Base-by-base conservation (phyloP, 1,140 invertebrate genomes). In the Wiebesia pumilae region DNA sequence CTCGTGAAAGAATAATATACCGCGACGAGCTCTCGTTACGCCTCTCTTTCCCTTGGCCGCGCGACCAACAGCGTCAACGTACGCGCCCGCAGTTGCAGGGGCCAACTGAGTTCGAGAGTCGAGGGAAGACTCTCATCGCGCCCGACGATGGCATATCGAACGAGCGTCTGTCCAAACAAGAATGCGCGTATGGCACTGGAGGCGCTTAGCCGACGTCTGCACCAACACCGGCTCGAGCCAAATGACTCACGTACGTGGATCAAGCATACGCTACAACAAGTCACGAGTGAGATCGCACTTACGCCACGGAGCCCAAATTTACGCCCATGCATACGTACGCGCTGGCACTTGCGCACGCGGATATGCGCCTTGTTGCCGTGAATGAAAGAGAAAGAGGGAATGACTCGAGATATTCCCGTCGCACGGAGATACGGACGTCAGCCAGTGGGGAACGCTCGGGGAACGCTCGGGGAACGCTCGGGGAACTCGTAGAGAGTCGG, bases 221-320 rank as follows among this genome's bases (percentile, higher is more conserved):
- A 54, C 51, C 51, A 54, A 54, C 19, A 54, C 51, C 51, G 19
- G 9, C 51, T 19, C 51, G 51, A 54, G 51, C 51, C 51, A 19
- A 54, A 54, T 54, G 51, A 54, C 51, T 54, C 51, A 54, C 51
- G 51, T 9, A 54, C 51, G 51, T 12, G 51, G 51, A 54, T 2
- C 19, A 54, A 54, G 51, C 51, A 21, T 54, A 54, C 19, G 51
- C 51, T 54, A 16, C 51, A 14, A 19, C 51, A 16, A 54, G 9
- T 54, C 51, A 3, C 54, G 78, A 80, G 65, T 81, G 65, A 65
- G 35, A 81, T 81, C 79, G 35, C 79, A 81, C 77, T 79, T 79
- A 16, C 24, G 77, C n/a, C 51, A 33, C 58, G 65, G 65, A 81
- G 79, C 58, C 79, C 58, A 65, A 65, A 81, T 81, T 81, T 65